Base-by-base conservation (phyloP, 2,888 invertebrate genomes). In the Merodon equestris region DNA sequence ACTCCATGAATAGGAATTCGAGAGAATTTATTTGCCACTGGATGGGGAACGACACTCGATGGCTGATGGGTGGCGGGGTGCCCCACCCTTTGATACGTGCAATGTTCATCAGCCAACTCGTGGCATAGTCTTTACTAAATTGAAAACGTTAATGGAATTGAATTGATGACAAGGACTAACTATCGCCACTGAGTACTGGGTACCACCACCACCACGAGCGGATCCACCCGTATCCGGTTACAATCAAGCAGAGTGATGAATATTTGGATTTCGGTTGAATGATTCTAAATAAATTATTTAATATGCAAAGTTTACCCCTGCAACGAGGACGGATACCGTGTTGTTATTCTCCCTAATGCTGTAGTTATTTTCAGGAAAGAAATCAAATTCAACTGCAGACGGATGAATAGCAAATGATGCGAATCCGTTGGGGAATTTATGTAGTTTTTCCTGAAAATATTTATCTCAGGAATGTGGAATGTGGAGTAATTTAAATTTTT, bases 221-320 rank as follows among this genome's bases (percentile, higher is more conserved):
- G 1, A 17, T 44, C 48, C 36, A 48, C 47, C 36, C 45, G 61
- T 54, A 50, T 71, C 61, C 54, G 18, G 40, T 48, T 70, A 70
- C 60, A 54, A 56, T 44, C 50, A 44, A 48, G 42, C 45, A 40
- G 17, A 45, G 64, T 64, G 58, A 56, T 63, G 57, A 64, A 57
- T 57, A 57, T 72, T 72, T 72, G 58, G 45, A 15, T 72, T 72
- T 58, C 57, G 58, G 64, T 42, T 66, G 72, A 72, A 58, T 58
- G 72, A 51, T 64, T 72, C 58, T 72, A 72, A 66, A 64, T 64
- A 54, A 64, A 66, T 72, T 64, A 72, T 72, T 72, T 53, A 72
- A 72, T 58, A 72, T 64, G 38, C 58, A 34, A 58, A 58, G 53
- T 72, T 72, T 57, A 53, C 71, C 50, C 71, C 50, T 54, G 54